Evolutionary conservation across 2,888 invertebrate species (phyloP).

Genomic region (Cephus spinipes): DNA sequence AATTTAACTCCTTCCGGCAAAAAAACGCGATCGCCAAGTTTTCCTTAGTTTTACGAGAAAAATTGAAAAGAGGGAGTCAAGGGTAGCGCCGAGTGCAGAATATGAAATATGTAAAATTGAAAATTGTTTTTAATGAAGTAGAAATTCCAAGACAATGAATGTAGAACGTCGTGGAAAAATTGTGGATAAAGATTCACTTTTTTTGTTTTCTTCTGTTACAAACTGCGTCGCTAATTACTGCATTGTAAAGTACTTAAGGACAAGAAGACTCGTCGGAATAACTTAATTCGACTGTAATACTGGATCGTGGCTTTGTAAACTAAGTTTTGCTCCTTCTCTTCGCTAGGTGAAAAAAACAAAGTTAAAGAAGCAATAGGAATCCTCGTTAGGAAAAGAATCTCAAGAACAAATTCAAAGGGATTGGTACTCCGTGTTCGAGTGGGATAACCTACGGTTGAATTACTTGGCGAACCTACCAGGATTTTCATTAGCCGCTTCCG

Average conservation of each 20-base stretch:
- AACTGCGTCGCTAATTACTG: not conserved
- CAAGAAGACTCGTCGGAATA: not conserved
- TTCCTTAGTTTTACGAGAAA: slow-evolving; percentile 5
- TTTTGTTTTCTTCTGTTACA: not conserved
- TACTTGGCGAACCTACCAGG: not conserved
- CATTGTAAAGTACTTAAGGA: not conserved
- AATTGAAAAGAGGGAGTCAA: not conserved
- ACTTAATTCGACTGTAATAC: not conserved
- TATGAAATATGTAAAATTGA: not conserved
- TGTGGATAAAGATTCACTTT: not conserved
- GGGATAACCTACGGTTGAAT: not conserved
- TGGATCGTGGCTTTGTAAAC: not conserved
- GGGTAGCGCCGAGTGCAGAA: not conserved
- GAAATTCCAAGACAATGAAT: not conserved
- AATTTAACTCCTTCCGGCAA: slow-evolving; percentile 30
- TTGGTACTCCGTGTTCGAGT: not conserved
- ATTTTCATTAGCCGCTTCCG: not conserved
- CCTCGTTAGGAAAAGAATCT: not conserved
- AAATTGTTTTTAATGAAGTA: not conserved
- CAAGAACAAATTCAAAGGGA: not conserved
- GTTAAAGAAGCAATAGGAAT: not conserved
- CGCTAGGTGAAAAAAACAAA: not conserved
- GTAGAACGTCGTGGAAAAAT: not conserved
- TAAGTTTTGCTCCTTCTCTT: not conserved
- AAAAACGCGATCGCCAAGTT: slow-evolving; percentile 26